Base-by-base conservation (phyloP, 2,113 vertebrate genomes). In the Oncorhynchus masou region DNA sequence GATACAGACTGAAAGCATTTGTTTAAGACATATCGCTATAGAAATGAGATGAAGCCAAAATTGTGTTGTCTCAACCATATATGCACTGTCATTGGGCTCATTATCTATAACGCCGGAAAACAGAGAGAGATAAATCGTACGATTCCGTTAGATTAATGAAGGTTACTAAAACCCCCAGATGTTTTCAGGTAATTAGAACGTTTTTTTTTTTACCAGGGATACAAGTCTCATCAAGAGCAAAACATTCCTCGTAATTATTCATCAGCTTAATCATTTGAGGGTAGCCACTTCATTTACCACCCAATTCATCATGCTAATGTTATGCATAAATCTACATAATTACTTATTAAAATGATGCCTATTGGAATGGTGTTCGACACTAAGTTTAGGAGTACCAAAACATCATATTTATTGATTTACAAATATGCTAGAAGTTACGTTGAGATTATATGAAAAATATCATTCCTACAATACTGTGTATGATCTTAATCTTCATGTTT, bases 221-320 rank as follows among this genome's bases (percentile, higher is more conserved):
- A 96, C 95, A 98, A 97, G 96, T 97, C 97, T 96, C 96, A 98
- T 97, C 95, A 96, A 98, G 96, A 97, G 96, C 97, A 97, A 95
- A 96, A 96, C 95, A 97, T 97, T 98, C 96, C 96, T 97, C 95
- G 97, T 97, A 97, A 98, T 98, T 99, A 98, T 98, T 99, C 96
- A 98, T 99, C 96, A 98, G 98, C 96, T 98, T 98, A 99, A 98
- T 97, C 98, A 99, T 98, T 99, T 96, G 97, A 98, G 96, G 97
- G 96, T 96, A 97, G 97, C 96, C 94, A 96, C 96, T 96, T 98
- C 95, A 97, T 97, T 99, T 99, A 97, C 95, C 96, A 96, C 96
- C 96, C 95, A 99, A 98, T 99, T 97, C 96, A 98, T 99, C 96
- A 96, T 98, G 96, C 96, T 97, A 98, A 99, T 99, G 96, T 95